A percentile compares a stretch with the other conserved stretches of the same genome.
These are phyloP conservation scores for Drosophila monieri DNA, from an alignment of 2,888 invertebrate genomes.

Conservation along the genomic window DNA sequence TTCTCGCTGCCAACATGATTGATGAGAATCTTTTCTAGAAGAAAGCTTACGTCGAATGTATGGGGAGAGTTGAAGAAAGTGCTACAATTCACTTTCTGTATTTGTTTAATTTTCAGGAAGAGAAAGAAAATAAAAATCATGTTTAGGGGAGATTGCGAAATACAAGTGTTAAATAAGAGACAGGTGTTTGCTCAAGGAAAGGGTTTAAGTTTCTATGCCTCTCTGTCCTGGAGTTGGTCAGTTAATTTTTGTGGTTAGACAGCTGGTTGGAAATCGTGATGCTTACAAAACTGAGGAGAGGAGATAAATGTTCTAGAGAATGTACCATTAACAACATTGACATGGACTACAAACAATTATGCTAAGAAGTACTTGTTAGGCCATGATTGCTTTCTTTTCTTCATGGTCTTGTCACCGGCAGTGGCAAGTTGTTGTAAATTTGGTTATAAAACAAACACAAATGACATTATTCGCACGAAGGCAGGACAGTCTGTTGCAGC, in stretches of 20 bases:
- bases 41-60: neutral
- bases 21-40: conserved; percentile 11
- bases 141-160: conserved; percentile 27
- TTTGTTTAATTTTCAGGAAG: conserved; percentile 21
- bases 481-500: conserved; percentile 67
- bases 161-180: conserved; percentile 20
- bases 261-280: neutral
- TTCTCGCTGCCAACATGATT: conserved; percentile 5
- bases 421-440: conserved; percentile 67
- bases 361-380: conserved; percentile 45
- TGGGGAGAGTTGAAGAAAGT: conserved; percentile 20
- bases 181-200: conserved; percentile 62
- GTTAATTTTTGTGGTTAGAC: conserved; percentile 11
- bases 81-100: neutral
- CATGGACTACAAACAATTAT: conserved; percentile 48
- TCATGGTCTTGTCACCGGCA: conserved; percentile 31
- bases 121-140: conserved; percentile 10
- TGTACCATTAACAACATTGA: conserved; percentile 14
- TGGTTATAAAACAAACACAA: conserved; percentile 78
- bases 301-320: neutral
- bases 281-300: neutral
- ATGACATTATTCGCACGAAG: conserved; percentile 79
- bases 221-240: conserved; percentile 9
- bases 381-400: conserved; percentile 6
- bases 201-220: conserved; percentile 10